These are phyloP conservation scores for Cyprinodon tularosa DNA, from an alignment of 2,113 vertebrate genomes.

Conservation along the genomic window DNA sequence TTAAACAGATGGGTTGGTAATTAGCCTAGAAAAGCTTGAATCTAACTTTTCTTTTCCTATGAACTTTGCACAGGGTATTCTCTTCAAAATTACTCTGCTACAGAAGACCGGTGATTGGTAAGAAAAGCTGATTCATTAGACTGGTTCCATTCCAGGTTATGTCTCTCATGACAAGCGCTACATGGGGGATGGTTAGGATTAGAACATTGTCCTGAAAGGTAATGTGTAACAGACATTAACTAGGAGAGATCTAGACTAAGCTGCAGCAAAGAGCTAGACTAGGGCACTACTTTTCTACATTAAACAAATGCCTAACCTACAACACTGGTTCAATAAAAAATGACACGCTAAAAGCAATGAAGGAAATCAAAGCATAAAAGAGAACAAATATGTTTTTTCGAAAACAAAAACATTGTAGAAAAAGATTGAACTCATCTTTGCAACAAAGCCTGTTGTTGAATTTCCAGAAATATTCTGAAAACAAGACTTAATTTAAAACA, in stretches of 20 bases:
- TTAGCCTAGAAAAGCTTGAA: constrained; percentile 63
- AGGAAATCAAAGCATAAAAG: neutral
- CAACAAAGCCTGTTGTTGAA: neutral
- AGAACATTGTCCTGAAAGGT: constrained; percentile 69
- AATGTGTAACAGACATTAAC: constrained; percentile 70
- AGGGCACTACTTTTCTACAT: constrained; percentile 37
- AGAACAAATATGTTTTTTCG: neutral
- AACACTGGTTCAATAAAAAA: neutral
- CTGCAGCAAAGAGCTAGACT: constrained; percentile 48
- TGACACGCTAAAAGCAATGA: neutral
- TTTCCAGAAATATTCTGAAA: neutral
- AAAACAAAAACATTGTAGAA: neutral
- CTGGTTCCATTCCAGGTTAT: constrained; percentile 54
- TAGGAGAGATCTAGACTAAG: constrained; percentile 37
- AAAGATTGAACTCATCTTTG: neutral
- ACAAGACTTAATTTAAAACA: too few species aligned
- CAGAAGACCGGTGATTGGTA: constrained; percentile 39
- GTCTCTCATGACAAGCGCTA: constrained; percentile 69
- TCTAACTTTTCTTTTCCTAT: constrained; percentile 67
- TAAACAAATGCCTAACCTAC: constrained; percentile 13
- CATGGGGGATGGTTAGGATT: constrained; percentile 63
- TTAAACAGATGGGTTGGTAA: constrained; percentile 60
- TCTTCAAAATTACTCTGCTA: constrained; percentile 58
- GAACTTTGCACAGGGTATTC: constrained; percentile 65
- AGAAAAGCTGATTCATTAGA: constrained; percentile 42